Evolutionary conservation across 2,797 vertebrate genomes (phyloP), one percentile per base, ranked within the genome.

Genomic region (Borostomias antarcticus): DNA sequence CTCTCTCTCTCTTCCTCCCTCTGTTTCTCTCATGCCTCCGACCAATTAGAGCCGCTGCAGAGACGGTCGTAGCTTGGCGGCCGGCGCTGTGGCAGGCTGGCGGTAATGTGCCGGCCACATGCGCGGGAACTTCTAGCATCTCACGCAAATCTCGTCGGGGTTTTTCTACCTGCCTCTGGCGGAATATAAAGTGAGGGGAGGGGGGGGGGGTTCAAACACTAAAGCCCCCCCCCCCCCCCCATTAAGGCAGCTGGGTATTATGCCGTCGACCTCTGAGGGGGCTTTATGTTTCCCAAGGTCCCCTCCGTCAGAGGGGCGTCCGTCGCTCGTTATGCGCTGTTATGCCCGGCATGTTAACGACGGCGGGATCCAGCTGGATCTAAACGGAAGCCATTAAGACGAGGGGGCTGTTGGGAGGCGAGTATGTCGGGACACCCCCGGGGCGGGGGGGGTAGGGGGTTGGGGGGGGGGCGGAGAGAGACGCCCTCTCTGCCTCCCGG

Each of bases 101-200:
- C 74, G 60, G 50, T 77, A 76, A 84, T 88, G 76, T 87, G 85
- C 72, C 65, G 57, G 68, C 86, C 89, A 90, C 76, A 84, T 85
- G 88, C 5, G 6, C 69, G 15, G 19, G 57, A 57, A 59, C n/a
- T 68, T 69, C 75, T 70, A 72, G 77, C 53, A 57, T 57, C 57
- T 56, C 68, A 52, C 74, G 70, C 64, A 54, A 45, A 54, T 66
- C 73, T 51, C 62, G 77, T 73, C 64, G 57, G 33, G 61, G 72
- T 56, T n/a, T n/a, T 68, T n/a, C 64, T 76, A 74, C 77, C 81
- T 79, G 71, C 57, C 35, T 80, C 81, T 75, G n/a, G n/a, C n/a
- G n/a, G n/a, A n/a, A n/a, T n/a, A n/a, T n/a, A n/a, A n/a, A n/a
- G n/a, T n/a, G 60, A 76, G 37, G 69, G 30, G 43, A n/a, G 43